phyloP scores from a whole-genome alignment of 1,140 invertebrate species.

The Eubasilissa regina region DNA sequence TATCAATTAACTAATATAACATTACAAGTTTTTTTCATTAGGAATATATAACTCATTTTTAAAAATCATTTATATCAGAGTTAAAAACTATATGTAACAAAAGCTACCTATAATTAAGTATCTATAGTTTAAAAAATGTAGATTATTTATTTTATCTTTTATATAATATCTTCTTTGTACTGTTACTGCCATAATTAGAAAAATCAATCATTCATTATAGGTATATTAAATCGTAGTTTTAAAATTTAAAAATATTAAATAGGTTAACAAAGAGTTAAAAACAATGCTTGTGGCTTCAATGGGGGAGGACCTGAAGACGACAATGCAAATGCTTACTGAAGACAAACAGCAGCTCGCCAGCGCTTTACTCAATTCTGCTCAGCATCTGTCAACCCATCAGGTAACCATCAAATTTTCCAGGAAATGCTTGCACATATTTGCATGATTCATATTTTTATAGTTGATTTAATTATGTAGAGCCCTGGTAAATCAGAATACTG shows the following conservation, averaged over 20 bases:
- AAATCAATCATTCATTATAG: no score
- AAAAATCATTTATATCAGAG: no score
- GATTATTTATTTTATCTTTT: no score
- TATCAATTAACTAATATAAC: no score
- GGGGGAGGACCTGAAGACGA: constrained; percentile 92
- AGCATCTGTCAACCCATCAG: constrained; percentile 88
- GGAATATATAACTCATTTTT: no score
- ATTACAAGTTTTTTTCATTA: no score
- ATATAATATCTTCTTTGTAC: no score
- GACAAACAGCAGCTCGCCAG: constrained; percentile 91
- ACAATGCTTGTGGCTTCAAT: constrained; percentile 94
- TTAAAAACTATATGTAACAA: no score
- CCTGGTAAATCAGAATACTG: background rate
- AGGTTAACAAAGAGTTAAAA: constrained; percentile 95
- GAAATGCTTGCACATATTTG: background rate
- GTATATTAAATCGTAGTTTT: no score
- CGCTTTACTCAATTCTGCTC: constrained; percentile 87
- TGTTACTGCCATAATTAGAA: no score
- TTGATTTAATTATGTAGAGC: background rate
- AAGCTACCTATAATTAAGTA: no score
- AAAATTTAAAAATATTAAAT: background rate
- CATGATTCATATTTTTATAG: background rate
- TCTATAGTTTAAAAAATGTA: no score
- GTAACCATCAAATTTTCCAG: constrained; percentile 58
- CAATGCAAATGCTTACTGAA: constrained; percentile 90